These are phyloP conservation scores for Phocoena sinus DNA, from an alignment of 2,113 vertebrate species.

Conservation along the genomic window DNA sequence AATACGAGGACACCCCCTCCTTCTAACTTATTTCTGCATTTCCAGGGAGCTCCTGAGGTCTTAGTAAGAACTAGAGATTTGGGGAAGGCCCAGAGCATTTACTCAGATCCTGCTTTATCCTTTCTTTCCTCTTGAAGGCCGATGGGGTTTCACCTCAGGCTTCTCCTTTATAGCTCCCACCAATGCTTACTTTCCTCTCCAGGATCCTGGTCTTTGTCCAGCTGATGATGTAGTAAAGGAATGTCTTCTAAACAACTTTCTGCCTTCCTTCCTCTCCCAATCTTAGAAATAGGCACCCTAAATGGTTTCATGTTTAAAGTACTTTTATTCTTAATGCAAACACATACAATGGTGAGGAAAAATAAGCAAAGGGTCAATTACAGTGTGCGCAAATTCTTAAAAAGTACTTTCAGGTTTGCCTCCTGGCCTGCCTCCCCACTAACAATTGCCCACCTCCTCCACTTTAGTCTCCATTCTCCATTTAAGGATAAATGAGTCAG, in stretches of 20 bases:
- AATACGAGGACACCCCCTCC: neutral
- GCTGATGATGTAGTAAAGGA: neutral
- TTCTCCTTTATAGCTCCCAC: neutral
- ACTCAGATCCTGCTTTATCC: neutral
- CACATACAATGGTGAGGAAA: neutral
- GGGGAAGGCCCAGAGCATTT: neutral
- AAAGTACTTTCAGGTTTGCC: neutral
- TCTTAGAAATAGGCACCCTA: neutral
- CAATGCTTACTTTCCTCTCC: neutral
- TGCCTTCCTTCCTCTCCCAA: neutral
- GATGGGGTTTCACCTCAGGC: neutral
- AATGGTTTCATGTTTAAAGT: neutral
- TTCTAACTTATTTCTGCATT: neutral
- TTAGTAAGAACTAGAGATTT: neutral
- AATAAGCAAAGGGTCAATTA: neutral
- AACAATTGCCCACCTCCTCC: rapidly evolving
- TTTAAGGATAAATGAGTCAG: neutral
- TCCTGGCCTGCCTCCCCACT: rapidly evolving
- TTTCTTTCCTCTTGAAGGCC: neutral
- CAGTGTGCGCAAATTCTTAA: neutral
- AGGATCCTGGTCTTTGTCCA: neutral
- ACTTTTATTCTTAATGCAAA: neutral
- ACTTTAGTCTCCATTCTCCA: neutral
- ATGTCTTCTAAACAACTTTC: neutral
- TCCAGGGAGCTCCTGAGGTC: neutral